A percentile compares a stretch with the other conserved stretches of the same genome.
Evolutionary conservation across 2,888 invertebrate species (phyloP).

Genomic region (Eristalis arbustorum): DNA sequence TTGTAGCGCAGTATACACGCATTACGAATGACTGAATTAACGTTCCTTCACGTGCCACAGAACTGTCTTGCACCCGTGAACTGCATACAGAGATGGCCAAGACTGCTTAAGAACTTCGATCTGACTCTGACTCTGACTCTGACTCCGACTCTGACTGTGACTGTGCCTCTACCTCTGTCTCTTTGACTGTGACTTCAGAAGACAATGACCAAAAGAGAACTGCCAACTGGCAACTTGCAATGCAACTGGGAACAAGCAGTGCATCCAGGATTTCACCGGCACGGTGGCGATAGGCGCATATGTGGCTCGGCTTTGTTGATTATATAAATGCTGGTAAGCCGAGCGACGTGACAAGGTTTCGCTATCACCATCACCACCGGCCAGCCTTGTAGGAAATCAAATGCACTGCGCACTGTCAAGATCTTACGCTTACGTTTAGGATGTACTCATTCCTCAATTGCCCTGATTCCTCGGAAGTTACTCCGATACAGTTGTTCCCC

Average conservation of each 20-base stretch:
- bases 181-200: constrained; percentile 40
- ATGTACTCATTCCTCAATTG: constrained; percentile 56
- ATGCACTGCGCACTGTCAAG: constrained; percentile 12
- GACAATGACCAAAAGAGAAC: constrained; percentile 70
- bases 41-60: constrained; percentile 71
- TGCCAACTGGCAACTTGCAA: constrained; percentile 28
- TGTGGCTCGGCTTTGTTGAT: constrained; percentile 56
- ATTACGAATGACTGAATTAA: constrained; percentile 70
- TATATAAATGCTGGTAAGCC: constrained; percentile 65
- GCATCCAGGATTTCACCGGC: constrained; percentile 65
- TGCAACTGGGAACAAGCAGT: constrained; percentile 42
- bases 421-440: constrained; percentile 40
- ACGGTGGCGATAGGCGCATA: constrained; percentile 54
- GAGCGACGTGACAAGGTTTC: constrained; percentile 66
- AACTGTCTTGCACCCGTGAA: constrained; percentile 71
- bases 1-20: constrained; percentile 66
- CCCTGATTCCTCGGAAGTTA: constrained; percentile 69
- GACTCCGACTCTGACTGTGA: constrained; percentile 4
- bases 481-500: constrained; percentile 56
- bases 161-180: constrained; percentile 23
- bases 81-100: constrained; percentile 69
- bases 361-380: constrained; percentile 37
- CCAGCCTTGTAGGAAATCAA: constrained; percentile 22
- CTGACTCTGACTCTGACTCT: constrained; percentile 33
- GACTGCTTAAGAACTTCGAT: constrained; percentile 56